These are phyloP conservation scores for Drosophila setifemur DNA, from an alignment of 1,140 invertebrate species.

Conservation along the genomic window DNA sequence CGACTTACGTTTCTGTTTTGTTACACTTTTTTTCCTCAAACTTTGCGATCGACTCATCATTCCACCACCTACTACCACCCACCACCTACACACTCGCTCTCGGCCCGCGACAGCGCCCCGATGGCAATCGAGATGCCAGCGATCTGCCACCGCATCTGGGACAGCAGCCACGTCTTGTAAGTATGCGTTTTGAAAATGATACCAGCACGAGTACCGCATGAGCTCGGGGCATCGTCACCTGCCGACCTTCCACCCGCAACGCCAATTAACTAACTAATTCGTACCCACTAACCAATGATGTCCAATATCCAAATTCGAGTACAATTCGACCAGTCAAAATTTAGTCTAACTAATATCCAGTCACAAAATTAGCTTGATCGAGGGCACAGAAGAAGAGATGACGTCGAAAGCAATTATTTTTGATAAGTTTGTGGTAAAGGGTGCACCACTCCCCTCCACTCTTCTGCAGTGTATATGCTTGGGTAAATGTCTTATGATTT, in stretches of 20 bases:
- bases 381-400: neutral
- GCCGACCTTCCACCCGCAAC: neutral
- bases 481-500: conserved; percentile 38
- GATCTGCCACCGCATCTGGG: conserved; percentile 77
- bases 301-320: conserved; percentile 3
- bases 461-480: conserved; percentile 27
- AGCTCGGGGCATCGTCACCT: conserved; percentile 13
- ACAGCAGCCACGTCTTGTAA: conserved; percentile 75
- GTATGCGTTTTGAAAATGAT: conserved; percentile 57
- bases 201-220: conserved; percentile 64
- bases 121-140: conserved; percentile 79
- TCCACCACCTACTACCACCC: conserved; percentile 67
- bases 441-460: neutral
- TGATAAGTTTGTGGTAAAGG: neutral
- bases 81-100: conserved; percentile 51
- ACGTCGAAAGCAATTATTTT: neutral
- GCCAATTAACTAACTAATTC: too few species aligned
- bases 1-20: conserved; percentile 66
- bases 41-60: conserved; percentile 77
- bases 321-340: neutral
- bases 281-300: neutral
- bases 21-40: conserved; percentile 65
- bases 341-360: neutral
- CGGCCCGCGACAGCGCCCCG: conserved; percentile 51
- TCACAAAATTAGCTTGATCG: conserved; percentile 5